These are phyloP conservation scores for Chiloscyllium punctatum DNA, from an alignment of 2,797 vertebrate genomes.

Conservation along the genomic window DNA sequence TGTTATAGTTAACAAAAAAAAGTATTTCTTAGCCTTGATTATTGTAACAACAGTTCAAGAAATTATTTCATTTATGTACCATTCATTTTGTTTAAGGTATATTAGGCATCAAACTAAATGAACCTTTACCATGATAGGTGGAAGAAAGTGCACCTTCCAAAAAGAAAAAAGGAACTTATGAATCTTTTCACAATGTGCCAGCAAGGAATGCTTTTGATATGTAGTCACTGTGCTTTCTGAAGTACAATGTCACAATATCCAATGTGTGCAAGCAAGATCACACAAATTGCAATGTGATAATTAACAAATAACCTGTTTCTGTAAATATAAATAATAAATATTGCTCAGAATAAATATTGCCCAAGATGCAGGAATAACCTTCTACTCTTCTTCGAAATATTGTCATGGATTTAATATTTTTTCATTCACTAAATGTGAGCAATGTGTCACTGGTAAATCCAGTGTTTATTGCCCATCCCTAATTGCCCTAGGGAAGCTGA, in stretches of 20 bases:
- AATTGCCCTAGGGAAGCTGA: too few species aligned
- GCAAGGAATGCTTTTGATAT: neutral
- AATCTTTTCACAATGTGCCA: neutral
- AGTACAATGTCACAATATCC: neutral
- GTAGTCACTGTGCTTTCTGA: neutral
- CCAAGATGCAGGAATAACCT: neutral
- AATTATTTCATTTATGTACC: conserved; percentile 65
- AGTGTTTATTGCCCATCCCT: too few species aligned
- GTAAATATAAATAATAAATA: neutral
- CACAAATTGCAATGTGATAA: neutral
- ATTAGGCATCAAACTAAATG: neutral
- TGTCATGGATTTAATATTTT: neutral
- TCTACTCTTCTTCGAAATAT: neutral
- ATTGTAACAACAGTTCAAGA: conserved; percentile 64
- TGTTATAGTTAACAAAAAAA: neutral
- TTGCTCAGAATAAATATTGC: neutral
- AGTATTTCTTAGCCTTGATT: neutral
- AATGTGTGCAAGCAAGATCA: neutral
- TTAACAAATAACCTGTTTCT: neutral
- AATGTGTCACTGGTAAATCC: too few species aligned
- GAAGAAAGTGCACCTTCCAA: neutral
- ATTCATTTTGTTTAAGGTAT: conserved; percentile 35
- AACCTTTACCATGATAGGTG: neutral
- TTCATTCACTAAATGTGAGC: too few species aligned
- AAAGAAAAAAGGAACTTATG: neutral